Base-by-base conservation (phyloP, 2,113 vertebrate genomes). In the Limnothrissa miodon region DNA sequence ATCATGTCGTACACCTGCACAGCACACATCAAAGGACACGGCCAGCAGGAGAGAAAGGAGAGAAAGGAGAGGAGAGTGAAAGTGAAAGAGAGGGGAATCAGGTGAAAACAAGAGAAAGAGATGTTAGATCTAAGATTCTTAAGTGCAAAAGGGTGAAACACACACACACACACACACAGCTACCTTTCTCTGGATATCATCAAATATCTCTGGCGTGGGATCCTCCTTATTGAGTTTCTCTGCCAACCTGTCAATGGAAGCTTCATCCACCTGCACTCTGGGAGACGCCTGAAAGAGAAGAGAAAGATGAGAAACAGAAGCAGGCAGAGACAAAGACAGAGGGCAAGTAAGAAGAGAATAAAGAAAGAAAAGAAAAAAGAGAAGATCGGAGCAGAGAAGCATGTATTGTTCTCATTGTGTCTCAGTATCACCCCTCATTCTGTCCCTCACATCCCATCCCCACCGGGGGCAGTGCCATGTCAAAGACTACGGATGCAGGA, bases 111-210 rank as follows among this genome's bases (percentile, higher is more conserved):
- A 48, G 46, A 48, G 51, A 56, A 56, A 4, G 23, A 56, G 21
- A 56, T 15, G 46, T 48, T 48, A 15, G 46, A 13, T 48, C 3
- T 19, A 1, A 15, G 15, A 15, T 48, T 56, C 51, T 23, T 5
- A 7, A 23, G 51, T 23, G 51, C 51, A 56, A 56, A 19, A 56
- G 51, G 51, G 19, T 23, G 0, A 56, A 56, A 80, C 21, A 46
- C 39, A 39, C 25, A 48, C 48, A 23, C 7, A 78, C 1, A 15
- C 53, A 51, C 45, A 29, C 11, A 46, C 21, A 84, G 2, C 62
- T 45, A 98, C 98, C 94, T 97, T 98, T 93, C 95, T 97, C 91
- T 99, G 98, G 93, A 99, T 96, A 83, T 99, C 97, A 93, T 99
- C 98, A 90, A 99, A 99, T 87, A 99, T 99, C 91, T 99, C 98